Evolutionary conservation across 2,797 vertebrate species (phyloP).

Genomic region (Chlorospingus flavigularis): DNA sequence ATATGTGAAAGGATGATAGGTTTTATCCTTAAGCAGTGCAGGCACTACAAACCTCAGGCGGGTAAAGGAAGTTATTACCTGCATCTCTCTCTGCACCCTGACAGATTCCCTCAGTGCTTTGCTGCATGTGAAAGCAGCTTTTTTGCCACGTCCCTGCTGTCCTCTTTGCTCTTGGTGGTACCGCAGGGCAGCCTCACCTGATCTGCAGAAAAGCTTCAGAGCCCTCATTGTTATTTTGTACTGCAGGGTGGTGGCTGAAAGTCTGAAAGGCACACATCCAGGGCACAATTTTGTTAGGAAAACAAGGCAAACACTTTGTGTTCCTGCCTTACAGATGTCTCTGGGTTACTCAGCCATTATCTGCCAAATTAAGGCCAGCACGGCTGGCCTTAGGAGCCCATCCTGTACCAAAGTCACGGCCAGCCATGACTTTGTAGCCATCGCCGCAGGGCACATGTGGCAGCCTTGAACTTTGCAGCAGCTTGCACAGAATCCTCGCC

Average conservation of each 20-base stretch:
- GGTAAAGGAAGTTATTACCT: not conserved
- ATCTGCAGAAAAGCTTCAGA: not conserved
- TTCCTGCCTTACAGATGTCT: not conserved
- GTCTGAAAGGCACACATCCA: not conserved
- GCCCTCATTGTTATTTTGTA: not conserved
- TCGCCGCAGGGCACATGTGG: fast-evolving
- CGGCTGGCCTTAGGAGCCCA: fast-evolving
- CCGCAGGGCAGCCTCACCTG: not conserved
- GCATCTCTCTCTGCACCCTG: not conserved
- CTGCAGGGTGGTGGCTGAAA: not conserved
- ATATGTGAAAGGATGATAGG: not conserved
- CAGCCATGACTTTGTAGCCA: not conserved
- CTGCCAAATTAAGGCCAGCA: conserved; percentile 5
- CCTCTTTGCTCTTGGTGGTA: not conserved
- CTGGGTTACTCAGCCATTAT: conserved; percentile 4
- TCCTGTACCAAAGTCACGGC: not conserved
- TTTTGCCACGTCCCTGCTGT: not conserved
- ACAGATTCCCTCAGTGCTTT: not conserved
- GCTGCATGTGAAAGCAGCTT: not conserved
- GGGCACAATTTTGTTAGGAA: not conserved
- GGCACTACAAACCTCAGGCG: not conserved
- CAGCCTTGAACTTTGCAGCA: not conserved
- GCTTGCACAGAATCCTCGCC: not conserved
- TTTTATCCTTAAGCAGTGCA: not conserved
- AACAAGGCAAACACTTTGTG: not conserved